Percentiles rank a stretch among this genome's conserved stretches.
phyloP scores from a whole-genome alignment of 2,888 invertebrate genomes.

The Apomyelois bistriatella region DNA sequence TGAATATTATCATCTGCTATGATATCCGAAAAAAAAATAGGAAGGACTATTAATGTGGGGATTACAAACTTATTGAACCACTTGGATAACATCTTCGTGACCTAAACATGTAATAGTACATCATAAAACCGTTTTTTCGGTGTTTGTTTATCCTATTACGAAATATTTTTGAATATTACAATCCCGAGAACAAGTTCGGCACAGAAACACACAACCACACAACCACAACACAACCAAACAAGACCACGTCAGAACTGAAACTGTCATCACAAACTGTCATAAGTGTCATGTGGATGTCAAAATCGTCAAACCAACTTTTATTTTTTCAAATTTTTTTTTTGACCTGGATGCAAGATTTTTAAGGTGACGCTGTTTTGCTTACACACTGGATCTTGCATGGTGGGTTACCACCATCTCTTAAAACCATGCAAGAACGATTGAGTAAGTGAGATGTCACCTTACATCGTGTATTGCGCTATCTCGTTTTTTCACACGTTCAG shows the following conservation, averaged over 20 bases:
- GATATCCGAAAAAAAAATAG: constrained; percentile 57
- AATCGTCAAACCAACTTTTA: too few relatives aligned
- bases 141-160: constrained; percentile 46
- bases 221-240: constrained; percentile 24
- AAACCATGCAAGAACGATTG: too few relatives aligned
- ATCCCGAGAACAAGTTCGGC: constrained; percentile 14
- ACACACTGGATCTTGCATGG: too few relatives aligned
- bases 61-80: constrained; percentile 70
- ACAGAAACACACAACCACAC: constrained; percentile 22
- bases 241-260: constrained; percentile 39
- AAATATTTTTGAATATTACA: constrained; percentile 47
- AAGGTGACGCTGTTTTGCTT: too few relatives aligned
- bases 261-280: not conserved
- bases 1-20: constrained; percentile 62
- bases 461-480: too few relatives aligned
- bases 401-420: too few relatives aligned
- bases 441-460: too few relatives aligned
- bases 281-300: too few relatives aligned
- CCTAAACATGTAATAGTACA: constrained; percentile 61
- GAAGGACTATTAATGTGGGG: constrained; percentile 54
- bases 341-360: too few relatives aligned
- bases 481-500: too few relatives aligned
- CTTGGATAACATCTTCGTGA: constrained; percentile 63
- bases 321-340: too few relatives aligned
- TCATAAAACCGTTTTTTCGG: constrained; percentile 47